Percentiles rank a stretch among this genome's conserved stretches.
Conservation (phyloP, 2,113 vertebrate genomes). For the Solea solea region DNA sequence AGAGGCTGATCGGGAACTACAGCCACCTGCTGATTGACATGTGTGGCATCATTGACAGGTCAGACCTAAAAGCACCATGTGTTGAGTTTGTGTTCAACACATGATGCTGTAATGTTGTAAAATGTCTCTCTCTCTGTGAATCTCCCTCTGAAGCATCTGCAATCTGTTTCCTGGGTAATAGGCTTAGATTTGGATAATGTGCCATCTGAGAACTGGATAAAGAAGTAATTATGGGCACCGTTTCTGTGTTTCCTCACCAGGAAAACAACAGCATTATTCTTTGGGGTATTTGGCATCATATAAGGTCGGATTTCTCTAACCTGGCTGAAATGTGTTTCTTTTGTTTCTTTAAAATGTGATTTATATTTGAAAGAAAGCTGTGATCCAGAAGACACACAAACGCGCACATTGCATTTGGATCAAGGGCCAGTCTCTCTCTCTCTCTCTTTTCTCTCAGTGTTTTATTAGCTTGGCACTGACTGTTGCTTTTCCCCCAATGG, state of each 20-base stretch:
- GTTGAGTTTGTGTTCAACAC: too few relatives aligned
- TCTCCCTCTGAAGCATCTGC: slow-evolving; percentile 4
- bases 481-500: not conserved
- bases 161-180: slow-evolving; percentile 19
- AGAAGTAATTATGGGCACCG: slow-evolving; percentile 3
- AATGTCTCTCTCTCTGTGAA: not conserved
- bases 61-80: slow-evolving; percentile 30
- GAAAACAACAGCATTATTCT: slow-evolving; percentile 29
- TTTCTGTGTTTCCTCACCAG: slow-evolving; percentile 3
- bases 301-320: slow-evolving; percentile 1
- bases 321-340: slow-evolving; percentile 10
- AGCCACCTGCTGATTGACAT: slow-evolving; percentile 91
- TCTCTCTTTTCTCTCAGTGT: not conserved
- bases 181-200: slow-evolving; percentile 26
- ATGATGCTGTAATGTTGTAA: not conserved
- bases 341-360: slow-evolving; percentile 38
- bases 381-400: slow-evolving; percentile 19
- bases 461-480: slow-evolving; percentile 11
- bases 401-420: slow-evolving; percentile 10
- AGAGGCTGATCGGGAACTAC: slow-evolving; percentile 87
- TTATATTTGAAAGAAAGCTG: slow-evolving; percentile 33
- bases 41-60: slow-evolving; percentile 94
- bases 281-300: slow-evolving; percentile 11
- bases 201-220: slow-evolving; percentile 11
- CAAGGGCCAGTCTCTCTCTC: slow-evolving; percentile 10